Evolutionary conservation across 1,140 invertebrate species (phyloP).

Genomic region (Sweltsa coloradensis): DNA sequence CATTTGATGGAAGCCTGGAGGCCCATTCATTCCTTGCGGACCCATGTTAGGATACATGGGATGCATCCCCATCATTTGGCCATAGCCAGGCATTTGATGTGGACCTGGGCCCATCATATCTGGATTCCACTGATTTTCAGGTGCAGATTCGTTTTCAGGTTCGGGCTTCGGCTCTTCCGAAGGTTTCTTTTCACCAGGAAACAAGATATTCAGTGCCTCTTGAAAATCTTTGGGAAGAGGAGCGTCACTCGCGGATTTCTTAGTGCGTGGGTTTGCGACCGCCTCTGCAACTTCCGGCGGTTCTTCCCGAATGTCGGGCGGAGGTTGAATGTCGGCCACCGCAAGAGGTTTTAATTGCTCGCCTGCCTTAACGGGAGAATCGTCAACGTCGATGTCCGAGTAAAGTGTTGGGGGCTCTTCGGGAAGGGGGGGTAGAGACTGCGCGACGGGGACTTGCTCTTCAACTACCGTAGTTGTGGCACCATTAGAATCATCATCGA

Average conservation of each 20-base stretch:
- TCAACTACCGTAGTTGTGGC: too few relatives aligned
- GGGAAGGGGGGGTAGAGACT: constrained; percentile 15
- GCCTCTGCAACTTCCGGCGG: too few relatives aligned
- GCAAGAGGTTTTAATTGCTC: too few relatives aligned
- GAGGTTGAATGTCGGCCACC: background rate
- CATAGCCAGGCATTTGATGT: background rate
- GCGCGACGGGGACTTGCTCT: constrained; percentile 12
- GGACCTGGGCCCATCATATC: background rate
- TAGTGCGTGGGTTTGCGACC: too few relatives aligned
- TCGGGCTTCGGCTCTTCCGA: background rate
- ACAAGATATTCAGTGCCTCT: constrained; percentile 22
- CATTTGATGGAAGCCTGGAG: background rate
- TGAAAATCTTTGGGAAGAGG: constrained; percentile 48
- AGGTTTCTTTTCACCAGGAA: constrained; percentile 10
- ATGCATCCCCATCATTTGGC: too few relatives aligned
- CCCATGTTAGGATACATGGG: too few relatives aligned
- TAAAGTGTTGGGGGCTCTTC: background rate
- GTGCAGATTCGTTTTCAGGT: background rate
- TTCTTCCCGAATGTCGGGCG: constrained; percentile 1
- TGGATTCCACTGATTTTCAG: constrained; percentile 2
- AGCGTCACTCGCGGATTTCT: constrained; percentile 9
- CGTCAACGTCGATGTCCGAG: background rate
- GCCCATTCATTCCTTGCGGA: too few relatives aligned
- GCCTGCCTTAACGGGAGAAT: background rate
- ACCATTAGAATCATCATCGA: constrained; percentile 28